These are phyloP conservation scores for Illadopsis cleaveri DNA, from an alignment of 2,113 vertebrate species.

Conservation along the genomic window DNA sequence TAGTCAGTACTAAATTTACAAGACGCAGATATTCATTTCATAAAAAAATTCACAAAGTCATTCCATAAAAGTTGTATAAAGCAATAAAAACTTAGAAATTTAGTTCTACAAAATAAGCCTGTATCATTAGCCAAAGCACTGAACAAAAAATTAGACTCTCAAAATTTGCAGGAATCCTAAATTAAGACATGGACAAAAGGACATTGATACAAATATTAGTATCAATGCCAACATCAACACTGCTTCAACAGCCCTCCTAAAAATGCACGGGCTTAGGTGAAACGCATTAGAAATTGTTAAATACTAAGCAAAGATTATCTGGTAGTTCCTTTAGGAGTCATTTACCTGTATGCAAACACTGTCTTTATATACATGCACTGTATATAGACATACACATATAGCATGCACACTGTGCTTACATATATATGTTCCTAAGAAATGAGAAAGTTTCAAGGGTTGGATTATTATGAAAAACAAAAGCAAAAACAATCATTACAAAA, in stretches of 20 bases:
- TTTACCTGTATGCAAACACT: neutral
- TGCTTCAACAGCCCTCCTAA: neutral
- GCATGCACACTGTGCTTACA: neutral
- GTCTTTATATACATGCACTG: neutral
- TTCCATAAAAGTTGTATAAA: neutral
- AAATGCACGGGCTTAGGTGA: neutral
- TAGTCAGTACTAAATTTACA: neutral
- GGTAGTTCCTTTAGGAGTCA: neutral
- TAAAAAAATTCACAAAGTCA: neutral
- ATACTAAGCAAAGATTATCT: neutral
- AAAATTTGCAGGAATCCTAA: neutral
- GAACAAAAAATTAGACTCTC: neutral
- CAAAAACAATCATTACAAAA: neutral
- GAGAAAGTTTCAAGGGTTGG: neutral
- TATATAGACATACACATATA: neutral
- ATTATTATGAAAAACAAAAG: neutral
- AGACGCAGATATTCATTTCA: neutral
- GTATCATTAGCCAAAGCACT: neutral
- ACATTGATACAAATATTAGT: neutral
- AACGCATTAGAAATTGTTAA: neutral
- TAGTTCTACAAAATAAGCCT: neutral
- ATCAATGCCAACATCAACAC: neutral
- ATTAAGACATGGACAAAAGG: neutral
- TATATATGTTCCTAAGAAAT: neutral
- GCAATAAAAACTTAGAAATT: neutral